Conservation (phyloP, 2,113 vertebrate genomes). For the Terrapene triunguis region DNA sequence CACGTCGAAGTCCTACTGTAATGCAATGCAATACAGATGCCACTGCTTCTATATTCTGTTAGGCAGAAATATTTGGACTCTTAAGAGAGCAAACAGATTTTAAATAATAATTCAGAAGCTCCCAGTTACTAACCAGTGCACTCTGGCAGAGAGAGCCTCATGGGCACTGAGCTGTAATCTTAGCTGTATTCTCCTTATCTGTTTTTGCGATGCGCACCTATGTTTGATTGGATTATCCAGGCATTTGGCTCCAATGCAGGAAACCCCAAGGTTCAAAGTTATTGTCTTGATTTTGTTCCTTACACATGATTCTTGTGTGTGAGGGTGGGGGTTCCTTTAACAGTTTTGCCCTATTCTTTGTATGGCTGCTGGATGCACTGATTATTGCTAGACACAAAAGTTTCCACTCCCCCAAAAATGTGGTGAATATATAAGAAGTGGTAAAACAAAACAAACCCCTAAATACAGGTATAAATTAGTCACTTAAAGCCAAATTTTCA, state of each 20-base stretch:
- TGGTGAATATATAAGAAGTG: background rate
- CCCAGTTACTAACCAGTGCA: background rate
- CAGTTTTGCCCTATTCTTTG: conserved; percentile 20
- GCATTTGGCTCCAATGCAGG: conserved; percentile 14
- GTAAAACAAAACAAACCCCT: background rate
- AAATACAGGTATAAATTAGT: background rate
- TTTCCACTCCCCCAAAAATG: background rate
- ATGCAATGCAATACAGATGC: conserved; percentile 55
- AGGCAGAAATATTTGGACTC: conserved; percentile 64
- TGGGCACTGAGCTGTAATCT: background rate
- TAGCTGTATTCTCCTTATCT: conserved; percentile 52
- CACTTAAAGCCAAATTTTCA: background rate
- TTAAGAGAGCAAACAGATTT: conserved; percentile 59
- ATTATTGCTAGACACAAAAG: background rate
- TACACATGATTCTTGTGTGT: background rate
- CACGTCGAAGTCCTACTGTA: conserved; percentile 51
- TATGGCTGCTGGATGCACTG: background rate
- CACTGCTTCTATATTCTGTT: conserved; percentile 65
- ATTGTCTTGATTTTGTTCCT: conserved; percentile 36
- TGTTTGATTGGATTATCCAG: conserved; percentile 52
- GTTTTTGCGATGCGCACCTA: conserved; percentile 30
- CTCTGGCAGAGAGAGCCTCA: background rate
- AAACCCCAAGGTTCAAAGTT: conserved; percentile 61
- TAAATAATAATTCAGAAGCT: conserved; percentile 38
- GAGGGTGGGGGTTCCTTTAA: background rate